A percentile compares a stretch with the other conserved stretches of the same genome.
Evolutionary conservation across 1,140 invertebrate species (phyloP).

Genomic region (Aphaenogaster floridana): DNA sequence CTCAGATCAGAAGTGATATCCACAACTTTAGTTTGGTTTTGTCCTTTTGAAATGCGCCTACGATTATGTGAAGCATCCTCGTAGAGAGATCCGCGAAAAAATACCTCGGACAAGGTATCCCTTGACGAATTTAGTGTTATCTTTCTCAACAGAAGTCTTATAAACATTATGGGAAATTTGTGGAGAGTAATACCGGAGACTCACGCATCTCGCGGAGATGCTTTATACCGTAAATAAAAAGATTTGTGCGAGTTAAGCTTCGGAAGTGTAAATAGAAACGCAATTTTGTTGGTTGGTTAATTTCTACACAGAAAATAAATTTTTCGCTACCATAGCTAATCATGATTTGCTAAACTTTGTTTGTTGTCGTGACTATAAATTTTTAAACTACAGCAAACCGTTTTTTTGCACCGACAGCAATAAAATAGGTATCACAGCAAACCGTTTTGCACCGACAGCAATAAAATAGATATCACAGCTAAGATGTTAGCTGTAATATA

Average conservation of each 20-base stretch:
- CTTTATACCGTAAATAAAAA: neutral
- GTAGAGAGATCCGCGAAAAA: neutral
- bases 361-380: too few relatives aligned
- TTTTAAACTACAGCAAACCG: too few relatives aligned
- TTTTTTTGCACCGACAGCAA: too few relatives aligned
- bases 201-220: neutral
- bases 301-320: neutral
- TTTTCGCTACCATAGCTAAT: too few relatives aligned
- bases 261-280: conserved; percentile 12
- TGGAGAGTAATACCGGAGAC: neutral
- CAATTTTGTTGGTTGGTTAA: neutral
- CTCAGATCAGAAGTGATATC: neutral
- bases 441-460: too few relatives aligned
- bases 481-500: too few relatives aligned
- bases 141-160: neutral
- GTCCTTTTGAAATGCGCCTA: neutral
- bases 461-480: too few relatives aligned
- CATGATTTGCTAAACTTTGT: too few relatives aligned
- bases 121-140: neutral
- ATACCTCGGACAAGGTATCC: neutral
- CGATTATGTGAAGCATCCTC: neutral
- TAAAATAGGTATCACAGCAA: too few relatives aligned
- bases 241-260: neutral
- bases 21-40: neutral
- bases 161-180: neutral